A percentile compares a stretch with the other conserved stretches of the same genome.
phyloP scores from a whole-genome alignment of 1,140 invertebrate species.

The Linepithema humile region DNA sequence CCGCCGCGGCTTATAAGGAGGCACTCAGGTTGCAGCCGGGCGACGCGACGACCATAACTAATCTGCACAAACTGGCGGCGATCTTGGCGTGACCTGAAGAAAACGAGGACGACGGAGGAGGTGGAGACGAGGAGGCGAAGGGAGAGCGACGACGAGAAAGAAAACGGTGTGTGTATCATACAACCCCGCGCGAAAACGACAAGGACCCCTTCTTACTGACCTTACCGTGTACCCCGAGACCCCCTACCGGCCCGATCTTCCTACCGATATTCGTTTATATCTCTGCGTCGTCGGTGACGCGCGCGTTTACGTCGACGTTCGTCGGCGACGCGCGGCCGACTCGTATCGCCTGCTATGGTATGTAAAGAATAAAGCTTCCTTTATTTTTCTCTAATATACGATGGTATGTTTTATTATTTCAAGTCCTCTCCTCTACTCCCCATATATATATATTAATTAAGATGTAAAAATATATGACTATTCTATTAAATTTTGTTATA shows the following conservation, averaged over 20 bases:
- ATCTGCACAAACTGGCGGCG: constrained; percentile 92
- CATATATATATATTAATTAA: neutral
- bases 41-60: constrained; percentile 94
- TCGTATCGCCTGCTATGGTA: constrained; percentile 79
- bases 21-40: constrained; percentile 93
- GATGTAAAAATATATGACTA: neutral
- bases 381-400: constrained; percentile 80
- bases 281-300: constrained; percentile 62
- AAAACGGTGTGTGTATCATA: constrained; percentile 52
- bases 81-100: constrained; percentile 83
- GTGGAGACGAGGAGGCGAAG: neutral
- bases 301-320: constrained; percentile 9
- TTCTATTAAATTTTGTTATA: neutral
- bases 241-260: constrained; percentile 66
- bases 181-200: constrained; percentile 15
- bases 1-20: constrained; percentile 92
- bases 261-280: constrained; percentile 72
- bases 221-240: constrained; percentile 60
- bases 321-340: constrained; percentile 68
- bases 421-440: neutral
- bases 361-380: constrained; percentile 82
- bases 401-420: neutral
- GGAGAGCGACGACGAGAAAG: neutral
- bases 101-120: neutral
- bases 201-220: constrained; percentile 60